A percentile compares a stretch with the other conserved stretches of the same genome.
Evolutionary conservation across 1,140 invertebrate species (phyloP).

Genomic region (Pseudomyrmex cubaensis): DNA sequence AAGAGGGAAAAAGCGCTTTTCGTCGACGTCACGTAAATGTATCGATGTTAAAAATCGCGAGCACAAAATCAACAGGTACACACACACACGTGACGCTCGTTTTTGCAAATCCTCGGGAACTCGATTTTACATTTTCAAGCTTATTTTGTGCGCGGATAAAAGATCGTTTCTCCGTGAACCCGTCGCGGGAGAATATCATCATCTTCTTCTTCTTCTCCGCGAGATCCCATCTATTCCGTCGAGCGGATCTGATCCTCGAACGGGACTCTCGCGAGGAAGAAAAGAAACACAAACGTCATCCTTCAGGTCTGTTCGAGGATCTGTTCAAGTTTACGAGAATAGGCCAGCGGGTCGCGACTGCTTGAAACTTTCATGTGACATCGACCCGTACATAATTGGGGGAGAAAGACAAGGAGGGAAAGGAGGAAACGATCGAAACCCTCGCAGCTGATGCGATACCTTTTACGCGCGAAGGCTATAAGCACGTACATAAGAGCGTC

Average conservation of each 20-base stretch:
- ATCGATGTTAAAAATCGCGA: not conserved
- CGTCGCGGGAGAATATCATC: not conserved
- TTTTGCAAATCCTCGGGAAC: not conserved
- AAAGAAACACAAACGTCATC: too few relatives aligned
- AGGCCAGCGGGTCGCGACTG: conserved; percentile 61
- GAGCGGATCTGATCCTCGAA: not conserved
- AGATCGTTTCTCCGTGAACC: too few relatives aligned
- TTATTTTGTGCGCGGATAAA: not conserved
- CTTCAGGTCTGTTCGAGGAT: conserved; percentile 24
- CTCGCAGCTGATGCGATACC: conserved; percentile 28
- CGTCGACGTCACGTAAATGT: not conserved
- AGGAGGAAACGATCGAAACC: conserved; percentile 47
- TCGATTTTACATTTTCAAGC: too few relatives aligned
- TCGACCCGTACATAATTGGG: conserved; percentile 71
- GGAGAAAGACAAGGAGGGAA: conserved; percentile 51
- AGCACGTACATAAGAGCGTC: too few relatives aligned
- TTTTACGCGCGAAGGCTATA: not conserved
- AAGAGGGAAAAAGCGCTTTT: not conserved
- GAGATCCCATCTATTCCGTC: not conserved
- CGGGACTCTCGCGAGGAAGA: too few relatives aligned
- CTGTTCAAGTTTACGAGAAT: conserved; percentile 45
- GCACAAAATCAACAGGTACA: conserved; percentile 37
- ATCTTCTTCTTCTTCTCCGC: not conserved
- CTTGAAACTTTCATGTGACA: conserved; percentile 76
- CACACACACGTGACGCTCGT: not conserved